These are phyloP conservation scores for Thalassarche chlororhynchos DNA, from an alignment of 2,113 vertebrate species.

Conservation along the genomic window DNA sequence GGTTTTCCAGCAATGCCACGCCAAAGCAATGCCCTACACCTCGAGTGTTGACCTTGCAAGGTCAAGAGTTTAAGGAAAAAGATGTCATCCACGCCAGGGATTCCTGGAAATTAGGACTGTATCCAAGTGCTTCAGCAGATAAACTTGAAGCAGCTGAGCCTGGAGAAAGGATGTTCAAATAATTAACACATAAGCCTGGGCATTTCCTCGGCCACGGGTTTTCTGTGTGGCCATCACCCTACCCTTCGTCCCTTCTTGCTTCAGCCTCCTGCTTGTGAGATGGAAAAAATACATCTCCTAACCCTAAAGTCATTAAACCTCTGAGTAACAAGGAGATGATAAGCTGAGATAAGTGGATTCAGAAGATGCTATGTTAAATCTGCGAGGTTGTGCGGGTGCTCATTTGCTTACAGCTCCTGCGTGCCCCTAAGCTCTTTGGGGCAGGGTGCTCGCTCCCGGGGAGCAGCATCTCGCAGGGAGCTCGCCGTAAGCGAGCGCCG, in stretches of 20 bases:
- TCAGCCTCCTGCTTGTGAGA: not conserved
- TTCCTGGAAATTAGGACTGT: not conserved
- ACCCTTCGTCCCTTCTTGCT: not conserved
- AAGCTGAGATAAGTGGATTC: not conserved
- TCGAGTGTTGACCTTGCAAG: not conserved
- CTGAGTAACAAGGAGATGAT: not conserved
- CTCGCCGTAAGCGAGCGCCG: fast-evolving
- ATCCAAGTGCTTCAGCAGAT: not conserved
- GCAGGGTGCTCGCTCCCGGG: fast-evolving
- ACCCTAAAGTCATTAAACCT: not conserved
- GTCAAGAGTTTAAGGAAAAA: not conserved
- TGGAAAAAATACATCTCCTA: not conserved
- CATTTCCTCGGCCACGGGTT: fast-evolving
- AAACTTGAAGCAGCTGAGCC: not conserved
- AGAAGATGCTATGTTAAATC: not conserved
- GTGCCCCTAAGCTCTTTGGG: not conserved
- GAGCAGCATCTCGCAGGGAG: not conserved
- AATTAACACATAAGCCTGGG: not conserved
- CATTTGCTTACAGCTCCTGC: not conserved
- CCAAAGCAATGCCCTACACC: not conserved
- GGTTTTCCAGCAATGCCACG: not conserved
- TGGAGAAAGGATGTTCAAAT: not conserved
- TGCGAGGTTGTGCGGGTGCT: not conserved
- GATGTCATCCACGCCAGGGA: fast-evolving
- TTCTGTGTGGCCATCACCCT: not conserved